A percentile compares a stretch with the other conserved stretches of the same genome.
Evolutionary conservation across 2,888 invertebrate species (phyloP).

Genomic region (Microplitis deprimator): DNA sequence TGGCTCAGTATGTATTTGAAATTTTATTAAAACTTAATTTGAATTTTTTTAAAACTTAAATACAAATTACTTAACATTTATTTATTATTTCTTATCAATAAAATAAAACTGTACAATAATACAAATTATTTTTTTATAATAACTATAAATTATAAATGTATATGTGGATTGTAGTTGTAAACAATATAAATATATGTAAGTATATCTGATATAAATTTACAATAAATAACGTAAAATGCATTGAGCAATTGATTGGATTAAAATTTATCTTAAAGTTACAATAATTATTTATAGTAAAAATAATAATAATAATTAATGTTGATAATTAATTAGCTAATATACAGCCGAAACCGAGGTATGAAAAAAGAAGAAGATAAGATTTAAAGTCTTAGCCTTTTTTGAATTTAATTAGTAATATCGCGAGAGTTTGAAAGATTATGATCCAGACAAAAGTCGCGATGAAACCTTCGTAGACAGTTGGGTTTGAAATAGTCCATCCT

Average conservation of each 20-base stretch:
- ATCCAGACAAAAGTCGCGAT: conserved; percentile 87
- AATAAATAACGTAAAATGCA: conserved; percentile 21
- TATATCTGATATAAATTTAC: neutral
- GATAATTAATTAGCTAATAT: neutral
- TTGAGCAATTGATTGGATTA: conserved; percentile 6
- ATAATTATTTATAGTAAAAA: neutral
- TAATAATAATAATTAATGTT: neutral
- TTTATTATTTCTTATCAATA: too few relatives aligned
- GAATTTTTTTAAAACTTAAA: too few relatives aligned
- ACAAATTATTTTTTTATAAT: too few relatives aligned
- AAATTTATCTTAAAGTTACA: neutral
- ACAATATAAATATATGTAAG: neutral
- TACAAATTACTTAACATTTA: too few relatives aligned
- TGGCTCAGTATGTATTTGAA: too few relatives aligned
- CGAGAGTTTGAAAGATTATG: conserved; percentile 80
- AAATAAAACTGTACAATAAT: too few relatives aligned
- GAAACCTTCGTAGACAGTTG: conserved; percentile 87
- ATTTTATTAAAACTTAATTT: too few relatives aligned
- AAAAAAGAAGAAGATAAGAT: neutral
- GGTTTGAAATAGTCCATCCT: conserved; percentile 83
- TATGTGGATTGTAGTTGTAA: too few relatives aligned
- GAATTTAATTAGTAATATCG: conserved; percentile 85
- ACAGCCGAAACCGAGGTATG: conserved; percentile 11
- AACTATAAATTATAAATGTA: too few relatives aligned
- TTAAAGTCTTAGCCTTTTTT: conserved; percentile 80